Evolutionary conservation across 2,797 vertebrate species (phyloP).

Genomic region (Merluccius polli): DNA sequence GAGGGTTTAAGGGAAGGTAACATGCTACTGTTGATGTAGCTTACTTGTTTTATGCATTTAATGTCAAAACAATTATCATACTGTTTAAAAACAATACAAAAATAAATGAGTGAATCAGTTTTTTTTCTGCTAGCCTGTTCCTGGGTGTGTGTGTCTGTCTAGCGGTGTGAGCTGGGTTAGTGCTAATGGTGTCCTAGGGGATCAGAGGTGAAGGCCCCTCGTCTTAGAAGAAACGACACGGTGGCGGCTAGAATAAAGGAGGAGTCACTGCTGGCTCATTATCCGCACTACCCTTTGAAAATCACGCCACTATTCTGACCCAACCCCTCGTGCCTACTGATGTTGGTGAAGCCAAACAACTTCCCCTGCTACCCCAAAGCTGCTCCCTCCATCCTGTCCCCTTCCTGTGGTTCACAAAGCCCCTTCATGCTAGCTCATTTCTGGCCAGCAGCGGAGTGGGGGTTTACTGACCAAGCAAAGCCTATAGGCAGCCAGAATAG

Average conservation of each 20-base stretch:
- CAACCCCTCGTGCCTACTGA: constrained; percentile 1
- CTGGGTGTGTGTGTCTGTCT: not conserved
- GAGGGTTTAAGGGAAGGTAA: no score
- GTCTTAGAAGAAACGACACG: constrained; percentile 1
- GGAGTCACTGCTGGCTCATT: constrained; percentile 10
- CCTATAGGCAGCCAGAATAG: constrained; percentile 21
- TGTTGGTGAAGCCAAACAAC: constrained; percentile 24
- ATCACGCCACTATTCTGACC: constrained; percentile 29
- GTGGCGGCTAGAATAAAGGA: not conserved
- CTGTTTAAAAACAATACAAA: no score
- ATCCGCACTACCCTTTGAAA: constrained; percentile 31
- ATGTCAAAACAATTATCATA: no score
- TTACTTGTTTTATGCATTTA: no score
- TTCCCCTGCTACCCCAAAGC: constrained; percentile 12
- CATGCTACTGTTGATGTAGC: no score
- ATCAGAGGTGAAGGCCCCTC: constrained; percentile 4
- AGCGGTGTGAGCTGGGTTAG: not conserved
- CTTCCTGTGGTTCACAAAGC: constrained; percentile 9
- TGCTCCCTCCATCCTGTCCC: not conserved
- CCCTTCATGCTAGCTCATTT: constrained; percentile 33
- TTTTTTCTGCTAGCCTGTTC: no score
- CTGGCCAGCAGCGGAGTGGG: constrained; percentile 25
- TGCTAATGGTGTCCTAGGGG: constrained; percentile 8
- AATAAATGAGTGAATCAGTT: no score
- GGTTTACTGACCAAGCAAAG: constrained; percentile 37